phyloP scores from a whole-genome alignment of 2,888 invertebrate species.

The Cetonia aurata region DNA sequence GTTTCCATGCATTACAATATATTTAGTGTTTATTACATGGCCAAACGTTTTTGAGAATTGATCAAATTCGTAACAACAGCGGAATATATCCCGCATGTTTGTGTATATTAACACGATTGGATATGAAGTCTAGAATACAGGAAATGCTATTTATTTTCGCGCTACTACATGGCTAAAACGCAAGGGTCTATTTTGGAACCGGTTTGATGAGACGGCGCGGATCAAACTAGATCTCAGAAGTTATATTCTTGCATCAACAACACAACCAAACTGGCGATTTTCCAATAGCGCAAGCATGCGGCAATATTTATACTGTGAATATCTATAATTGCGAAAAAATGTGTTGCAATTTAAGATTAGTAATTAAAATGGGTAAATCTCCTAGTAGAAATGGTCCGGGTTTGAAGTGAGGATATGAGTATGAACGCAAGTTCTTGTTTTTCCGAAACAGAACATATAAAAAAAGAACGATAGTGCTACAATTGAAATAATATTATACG shows the following conservation, averaged over 20 bases:
- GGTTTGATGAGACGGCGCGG: neutral
- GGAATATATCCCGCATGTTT: neutral
- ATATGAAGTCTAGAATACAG: neutral
- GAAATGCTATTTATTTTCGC: constrained; percentile 7
- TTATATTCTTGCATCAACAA: neutral
- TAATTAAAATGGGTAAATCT: no score
- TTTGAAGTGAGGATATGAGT: no score
- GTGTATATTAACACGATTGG: no score
- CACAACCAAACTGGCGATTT: neutral
- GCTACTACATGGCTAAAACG: neutral
- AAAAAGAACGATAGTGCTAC: no score
- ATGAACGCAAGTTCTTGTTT: no score
- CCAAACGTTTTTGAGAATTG: no score
- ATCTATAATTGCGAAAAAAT: no score
- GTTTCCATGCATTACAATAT: neutral
- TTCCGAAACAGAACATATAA: no score
- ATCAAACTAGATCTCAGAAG: constrained; percentile 11
- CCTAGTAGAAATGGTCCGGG: no score
- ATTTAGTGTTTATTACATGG: neutral
- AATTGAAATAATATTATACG: no score
- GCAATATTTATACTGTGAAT: neutral
- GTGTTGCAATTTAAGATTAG: no score
- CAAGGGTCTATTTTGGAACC: constrained; percentile 6
- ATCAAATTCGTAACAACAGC: no score
- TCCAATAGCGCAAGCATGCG: neutral